Evolutionary conservation across 2,888 invertebrate genomes (phyloP), one percentile per base, ranked within the genome.

Genomic region (Drosophila prostipennis): DNA sequence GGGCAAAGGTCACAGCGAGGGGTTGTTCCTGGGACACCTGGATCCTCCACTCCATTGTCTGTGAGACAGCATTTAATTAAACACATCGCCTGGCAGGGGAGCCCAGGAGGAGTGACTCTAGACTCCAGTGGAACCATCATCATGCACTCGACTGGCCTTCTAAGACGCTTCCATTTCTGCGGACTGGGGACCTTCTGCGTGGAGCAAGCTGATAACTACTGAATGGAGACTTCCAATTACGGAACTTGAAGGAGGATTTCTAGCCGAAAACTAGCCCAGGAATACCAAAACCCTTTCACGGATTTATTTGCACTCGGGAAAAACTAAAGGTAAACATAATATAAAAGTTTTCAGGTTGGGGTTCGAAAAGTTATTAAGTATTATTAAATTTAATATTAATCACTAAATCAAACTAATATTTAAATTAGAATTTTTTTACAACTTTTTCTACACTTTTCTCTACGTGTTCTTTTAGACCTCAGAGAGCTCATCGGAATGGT

Each of bases 141-240:
- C 45, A 39, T 53, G 65, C 64, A 65, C 67, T 54, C 16, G 64
- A 45, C 32, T 65, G 53, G 37, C 32, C 43, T 10, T 45, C 37
- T 23, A 52, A 51, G 63, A 43, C 26, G 10, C 42, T 58, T 32
- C 14, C 6, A 34, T 51, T n/a, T 42, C 52, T 39, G 36, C 13
- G 19, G 32, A 32, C 14, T 7, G 23, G 23, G 23, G 23, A 13
- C 8, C 19, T 19, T 19, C 19, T 19, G 19, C 19, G 2, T 19
- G 19, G 19, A 19, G 19, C 19, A 19, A 45, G 19, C 26, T 65
- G 67, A 65, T 65, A 65, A 65, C 16, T 34, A 3, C 45, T 13
- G 16, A 26, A 23, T 19, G 11, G 10, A 42, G 29, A n/a, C 2
- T 29, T 64, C n/a, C 43, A 64, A 64, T 64, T 63, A 64, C 23